Evolutionary conservation across 1,140 invertebrate species (phyloP).

Genomic region (Drosophila azteca): DNA sequence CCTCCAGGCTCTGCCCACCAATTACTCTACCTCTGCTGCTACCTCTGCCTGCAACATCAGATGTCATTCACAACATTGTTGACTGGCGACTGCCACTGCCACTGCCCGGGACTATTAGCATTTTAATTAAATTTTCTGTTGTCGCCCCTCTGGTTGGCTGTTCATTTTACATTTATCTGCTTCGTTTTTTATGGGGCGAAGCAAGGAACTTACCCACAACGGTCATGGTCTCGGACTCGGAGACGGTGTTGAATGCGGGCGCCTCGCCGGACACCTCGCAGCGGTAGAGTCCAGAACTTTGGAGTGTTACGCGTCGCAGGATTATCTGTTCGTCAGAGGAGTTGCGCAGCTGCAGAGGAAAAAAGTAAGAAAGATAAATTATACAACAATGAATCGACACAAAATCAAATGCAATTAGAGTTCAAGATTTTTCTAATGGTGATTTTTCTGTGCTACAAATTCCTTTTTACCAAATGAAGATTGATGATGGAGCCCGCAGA

Average conservation of each 20-base stretch:
- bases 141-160: constrained; percentile 42
- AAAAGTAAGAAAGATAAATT: constrained; percentile 50
- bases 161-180: constrained; percentile 4
- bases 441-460: constrained; percentile 42
- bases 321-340: constrained; percentile 88
- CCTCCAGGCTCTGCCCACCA: constrained; percentile 33
- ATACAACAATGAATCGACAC: constrained; percentile 59
- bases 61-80: constrained; percentile 72
- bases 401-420: constrained; percentile 71
- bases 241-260: constrained; percentile 90
- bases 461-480: constrained; percentile 63
- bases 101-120: constrained; percentile 66
- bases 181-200: constrained; percentile 19
- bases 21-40: constrained; percentile 49
- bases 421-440: constrained; percentile 57
- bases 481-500: constrained; percentile 54
- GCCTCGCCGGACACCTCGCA: constrained; percentile 92
- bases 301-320: constrained; percentile 87
- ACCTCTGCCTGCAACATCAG: constrained; percentile 15
- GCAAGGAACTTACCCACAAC: constrained; percentile 88
- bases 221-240: constrained; percentile 89
- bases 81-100: constrained; percentile 6
- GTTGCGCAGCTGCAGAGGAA: constrained; percentile 86
- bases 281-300: constrained; percentile 89
- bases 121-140: constrained; percentile 80